These are phyloP conservation scores for Ischnura elegans DNA, from an alignment of 2,888 invertebrate species.

Conservation along the genomic window DNA sequence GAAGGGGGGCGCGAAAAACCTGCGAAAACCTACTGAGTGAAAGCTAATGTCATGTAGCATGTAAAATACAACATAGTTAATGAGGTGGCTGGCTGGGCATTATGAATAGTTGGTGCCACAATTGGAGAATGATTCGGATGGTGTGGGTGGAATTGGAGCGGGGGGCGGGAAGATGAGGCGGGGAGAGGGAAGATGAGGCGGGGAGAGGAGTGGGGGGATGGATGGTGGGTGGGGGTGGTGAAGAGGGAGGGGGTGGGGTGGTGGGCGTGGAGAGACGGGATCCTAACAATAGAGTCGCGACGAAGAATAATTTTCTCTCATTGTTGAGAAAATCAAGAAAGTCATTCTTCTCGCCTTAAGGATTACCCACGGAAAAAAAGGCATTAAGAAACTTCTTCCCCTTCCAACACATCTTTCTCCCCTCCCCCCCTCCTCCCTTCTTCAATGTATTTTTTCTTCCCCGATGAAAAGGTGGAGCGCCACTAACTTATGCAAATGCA, in stretches of 20 bases:
- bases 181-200: neutral
- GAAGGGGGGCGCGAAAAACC: too few relatives aligned
- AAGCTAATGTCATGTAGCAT: too few relatives aligned
- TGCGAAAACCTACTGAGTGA: too few relatives aligned
- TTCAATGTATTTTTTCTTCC: neutral
- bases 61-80: too few relatives aligned
- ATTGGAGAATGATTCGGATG: too few relatives aligned
- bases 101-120: too few relatives aligned
- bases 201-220: neutral
- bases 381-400: constrained; percentile 2
- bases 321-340: constrained; percentile 30
- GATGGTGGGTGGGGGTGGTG: neutral
- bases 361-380: constrained; percentile 27
- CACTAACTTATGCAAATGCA: constrained; percentile 15
- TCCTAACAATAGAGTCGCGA: neutral
- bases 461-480: neutral
- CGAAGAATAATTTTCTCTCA: constrained; percentile 38
- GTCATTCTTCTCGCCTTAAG: constrained; percentile 20
- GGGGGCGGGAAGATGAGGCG: neutral
- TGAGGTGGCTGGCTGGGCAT: too few relatives aligned
- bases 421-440: neutral
- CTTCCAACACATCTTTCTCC: neutral
- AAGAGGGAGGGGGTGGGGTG: neutral
- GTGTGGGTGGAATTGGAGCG: too few relatives aligned
- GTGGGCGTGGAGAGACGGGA: neutral